phyloP scores from a whole-genome alignment of 1,140 invertebrate species.

The Aphelenchoides fujianensis region DNA sequence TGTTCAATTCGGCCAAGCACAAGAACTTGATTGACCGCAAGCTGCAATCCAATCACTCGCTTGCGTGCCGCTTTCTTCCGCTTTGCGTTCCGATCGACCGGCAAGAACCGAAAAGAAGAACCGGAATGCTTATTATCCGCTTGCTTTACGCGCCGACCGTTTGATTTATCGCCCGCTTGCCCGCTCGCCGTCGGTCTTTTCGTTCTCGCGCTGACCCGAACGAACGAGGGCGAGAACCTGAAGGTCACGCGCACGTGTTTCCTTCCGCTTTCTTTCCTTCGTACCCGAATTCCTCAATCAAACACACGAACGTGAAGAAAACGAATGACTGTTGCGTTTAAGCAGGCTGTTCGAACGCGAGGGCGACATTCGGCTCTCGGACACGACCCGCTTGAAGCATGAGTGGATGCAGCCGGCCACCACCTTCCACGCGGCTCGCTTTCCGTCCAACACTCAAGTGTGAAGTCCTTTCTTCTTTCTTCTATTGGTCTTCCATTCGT shows the following conservation, averaged over 20 bases:
- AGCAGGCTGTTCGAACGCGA: conserved; percentile 19
- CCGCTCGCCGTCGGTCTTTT: not conserved
- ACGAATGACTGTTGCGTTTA: conserved; percentile 1
- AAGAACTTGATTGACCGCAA: not conserved
- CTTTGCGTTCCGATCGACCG: too few relatives aligned
- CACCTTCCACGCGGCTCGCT: not conserved
- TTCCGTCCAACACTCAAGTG: conserved; percentile 35
- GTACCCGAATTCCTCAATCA: too few relatives aligned
- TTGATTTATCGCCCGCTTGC: not conserved
- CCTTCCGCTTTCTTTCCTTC: not conserved
- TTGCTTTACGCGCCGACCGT: not conserved
- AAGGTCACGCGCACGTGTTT: too few relatives aligned
- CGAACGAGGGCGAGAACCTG: too few relatives aligned
- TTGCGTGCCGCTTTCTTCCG: not conserved
- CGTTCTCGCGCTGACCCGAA: not conserved
- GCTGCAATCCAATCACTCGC: not conserved
- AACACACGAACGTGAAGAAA: not conserved
- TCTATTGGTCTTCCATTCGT: conserved; percentile 5
- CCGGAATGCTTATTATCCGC: not conserved
- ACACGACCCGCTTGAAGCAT: not conserved
- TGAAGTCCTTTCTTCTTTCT: conserved; percentile 29
- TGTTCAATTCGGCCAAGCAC: not conserved
- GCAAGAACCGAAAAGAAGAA: too few relatives aligned
- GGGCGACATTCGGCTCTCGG: conserved; percentile 16
- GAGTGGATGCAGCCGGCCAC: conserved; percentile 17